A percentile compares a stretch with the other conserved stretches of the same genome.
These are phyloP conservation scores for Yasuhikotakia modesta DNA, from an alignment of 2,797 vertebrate genomes.

Conservation along the genomic window DNA sequence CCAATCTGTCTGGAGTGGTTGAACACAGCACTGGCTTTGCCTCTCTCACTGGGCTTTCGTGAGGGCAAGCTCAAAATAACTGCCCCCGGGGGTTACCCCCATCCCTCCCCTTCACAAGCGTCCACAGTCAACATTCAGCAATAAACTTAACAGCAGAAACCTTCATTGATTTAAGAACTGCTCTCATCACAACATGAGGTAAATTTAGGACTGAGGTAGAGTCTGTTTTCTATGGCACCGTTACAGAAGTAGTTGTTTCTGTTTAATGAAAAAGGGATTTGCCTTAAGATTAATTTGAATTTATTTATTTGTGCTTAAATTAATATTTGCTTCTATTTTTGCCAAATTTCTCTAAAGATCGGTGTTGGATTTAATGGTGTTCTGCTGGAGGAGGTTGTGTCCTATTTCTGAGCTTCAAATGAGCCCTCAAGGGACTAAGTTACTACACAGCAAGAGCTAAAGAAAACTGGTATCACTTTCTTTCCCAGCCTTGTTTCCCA, in stretches of 20 bases:
- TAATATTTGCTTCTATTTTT: neutral
- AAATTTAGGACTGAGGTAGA: neutral
- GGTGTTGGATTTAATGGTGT: conserved; percentile 61
- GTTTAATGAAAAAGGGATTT: neutral
- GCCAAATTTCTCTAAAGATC: conserved; percentile 60
- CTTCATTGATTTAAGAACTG: neutral
- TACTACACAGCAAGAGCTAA: conserved; percentile 78
- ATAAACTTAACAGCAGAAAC: neutral
- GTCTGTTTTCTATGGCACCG: neutral
- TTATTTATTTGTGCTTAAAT: neutral
- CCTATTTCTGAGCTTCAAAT: conserved; percentile 79
- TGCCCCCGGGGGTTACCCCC: conserved; percentile 13
- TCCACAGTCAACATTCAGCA: neutral
- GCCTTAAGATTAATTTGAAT: neutral
- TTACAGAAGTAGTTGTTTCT: neutral
- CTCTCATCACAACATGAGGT: neutral
- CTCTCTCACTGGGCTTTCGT: conserved; percentile 29
- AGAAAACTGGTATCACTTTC: conserved; percentile 34
- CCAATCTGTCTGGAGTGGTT: conserved; percentile 76
- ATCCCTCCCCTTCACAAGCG: neutral
- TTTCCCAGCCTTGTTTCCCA: too few species aligned
- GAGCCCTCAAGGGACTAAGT: conserved; percentile 75
- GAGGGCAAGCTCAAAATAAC: conserved; percentile 48
- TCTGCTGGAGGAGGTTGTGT: conserved; percentile 71
- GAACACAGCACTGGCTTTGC: conserved; percentile 66